Conservation (phyloP, 1,140 invertebrate species). For the Drosophila littoralis region DNA sequence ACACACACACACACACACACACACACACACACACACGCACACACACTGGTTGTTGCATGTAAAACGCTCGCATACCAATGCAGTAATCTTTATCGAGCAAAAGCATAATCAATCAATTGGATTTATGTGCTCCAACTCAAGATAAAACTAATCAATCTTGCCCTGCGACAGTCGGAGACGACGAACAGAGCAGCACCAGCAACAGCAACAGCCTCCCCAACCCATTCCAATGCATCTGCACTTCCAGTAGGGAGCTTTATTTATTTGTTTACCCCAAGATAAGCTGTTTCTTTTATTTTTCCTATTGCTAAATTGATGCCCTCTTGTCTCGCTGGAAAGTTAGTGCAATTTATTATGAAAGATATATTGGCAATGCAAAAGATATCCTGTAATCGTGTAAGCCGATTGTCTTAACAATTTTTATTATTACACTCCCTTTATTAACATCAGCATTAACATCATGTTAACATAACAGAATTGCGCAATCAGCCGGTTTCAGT, state of each 20-base stretch:
- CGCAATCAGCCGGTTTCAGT: too few species aligned
- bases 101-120: constrained; percentile 84
- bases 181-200: constrained; percentile 37
- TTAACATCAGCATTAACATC: too few species aligned
- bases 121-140: constrained; percentile 83
- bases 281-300: constrained; percentile 16
- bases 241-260: constrained; percentile 41
- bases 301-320: constrained; percentile 26
- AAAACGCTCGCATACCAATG: constrained; percentile 70
- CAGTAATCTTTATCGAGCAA: constrained; percentile 79
- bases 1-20: constrained; percentile 28
- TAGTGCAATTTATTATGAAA: constrained; percentile 63
- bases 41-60: constrained; percentile 51
- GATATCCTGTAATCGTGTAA: neutral
- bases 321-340: constrained; percentile 41
- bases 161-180: constrained; percentile 59
- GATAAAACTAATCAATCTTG: constrained; percentile 84
- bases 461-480: too few species aligned
- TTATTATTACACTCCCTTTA: too few species aligned
- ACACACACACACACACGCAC: constrained; percentile 5
- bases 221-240: constrained; percentile 13
- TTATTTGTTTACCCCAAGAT: constrained; percentile 43
- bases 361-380: neutral
- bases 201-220: constrained; percentile 24
- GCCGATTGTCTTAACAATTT: too few species aligned